Evolutionary conservation across 2,113 vertebrate genomes (phyloP).

Genomic region (Sylvicapra grimmia): DNA sequence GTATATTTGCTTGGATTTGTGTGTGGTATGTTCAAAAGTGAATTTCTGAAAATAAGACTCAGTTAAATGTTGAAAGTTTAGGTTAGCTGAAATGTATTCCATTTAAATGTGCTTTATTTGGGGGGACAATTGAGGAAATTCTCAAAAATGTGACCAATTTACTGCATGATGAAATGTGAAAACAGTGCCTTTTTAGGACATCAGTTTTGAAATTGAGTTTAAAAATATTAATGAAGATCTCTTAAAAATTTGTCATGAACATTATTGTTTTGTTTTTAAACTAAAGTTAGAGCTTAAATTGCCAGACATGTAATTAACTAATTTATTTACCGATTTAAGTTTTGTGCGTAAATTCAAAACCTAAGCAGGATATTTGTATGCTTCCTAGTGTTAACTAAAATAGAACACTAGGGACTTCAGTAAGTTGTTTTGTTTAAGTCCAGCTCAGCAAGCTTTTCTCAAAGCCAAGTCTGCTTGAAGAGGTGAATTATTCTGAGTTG

Average conservation of each 20-base stretch:
- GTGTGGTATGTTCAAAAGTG: slow-evolving; percentile 71
- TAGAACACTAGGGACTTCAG: neutral
- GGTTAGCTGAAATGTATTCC: slow-evolving; percentile 55
- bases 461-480: slow-evolving; percentile 16
- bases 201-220: slow-evolving; percentile 52
- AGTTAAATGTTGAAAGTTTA: slow-evolving; percentile 76
- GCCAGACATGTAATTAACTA: slow-evolving; percentile 1
- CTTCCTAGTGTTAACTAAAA: slow-evolving; percentile 18
- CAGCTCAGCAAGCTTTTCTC: neutral
- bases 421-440: slow-evolving; percentile 33
- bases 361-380: slow-evolving; percentile 17
- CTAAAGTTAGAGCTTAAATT: slow-evolving; percentile 45
- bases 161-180: slow-evolving; percentile 79
- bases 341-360: slow-evolving; percentile 36
- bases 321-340: slow-evolving; percentile 40
- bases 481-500: slow-evolving; percentile 1
- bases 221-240: slow-evolving; percentile 28
- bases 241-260: slow-evolving; percentile 20
- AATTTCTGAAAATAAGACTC: slow-evolving; percentile 77
- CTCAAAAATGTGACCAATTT: slow-evolving; percentile 78
- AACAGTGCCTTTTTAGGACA: slow-evolving; percentile 80
- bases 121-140: slow-evolving; percentile 64
- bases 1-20: slow-evolving; percentile 22
- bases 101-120: slow-evolving; percentile 74
- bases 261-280: slow-evolving; percentile 46